Conservation (phyloP, 1,140 invertebrate genomes). For the Episyrphus balteatus region DNA sequence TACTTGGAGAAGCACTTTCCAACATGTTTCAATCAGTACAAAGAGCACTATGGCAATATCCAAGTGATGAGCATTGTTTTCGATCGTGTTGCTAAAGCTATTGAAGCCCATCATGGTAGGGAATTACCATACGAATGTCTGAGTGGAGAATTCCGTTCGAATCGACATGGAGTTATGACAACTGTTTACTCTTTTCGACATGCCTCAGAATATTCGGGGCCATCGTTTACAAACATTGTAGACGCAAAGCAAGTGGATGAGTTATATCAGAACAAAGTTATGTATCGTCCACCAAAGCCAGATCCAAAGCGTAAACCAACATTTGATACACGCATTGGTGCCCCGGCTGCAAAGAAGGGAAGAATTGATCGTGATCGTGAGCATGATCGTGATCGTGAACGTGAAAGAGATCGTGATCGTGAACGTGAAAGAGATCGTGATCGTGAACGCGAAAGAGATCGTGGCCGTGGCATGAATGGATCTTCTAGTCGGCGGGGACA, state of each 20-base stretch:
- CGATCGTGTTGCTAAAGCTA: constrained; percentile 18
- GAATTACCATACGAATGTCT: constrained; percentile 19
- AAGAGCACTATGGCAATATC: constrained; percentile 1
- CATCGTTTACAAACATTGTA: constrained; percentile 24
- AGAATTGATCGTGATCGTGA: too few relatives aligned
- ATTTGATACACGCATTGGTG: neutral
- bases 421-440: too few relatives aligned
- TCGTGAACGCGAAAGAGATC: too few relatives aligned
- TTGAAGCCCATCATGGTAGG: constrained; percentile 28
- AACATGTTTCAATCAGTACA: constrained; percentile 21
- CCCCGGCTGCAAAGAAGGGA: too few relatives aligned
- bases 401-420: too few relatives aligned
- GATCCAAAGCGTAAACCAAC: neutral
- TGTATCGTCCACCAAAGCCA: neutral
- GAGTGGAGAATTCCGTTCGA: constrained; percentile 15
- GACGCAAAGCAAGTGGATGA: constrained; percentile 20
- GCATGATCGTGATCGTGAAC: too few relatives aligned
- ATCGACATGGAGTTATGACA: constrained; percentile 12
- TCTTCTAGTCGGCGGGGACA: too few relatives aligned
- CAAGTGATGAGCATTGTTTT: constrained; percentile 22
- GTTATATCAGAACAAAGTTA: constrained; percentile 9
- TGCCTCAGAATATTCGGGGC: constrained; percentile 22
- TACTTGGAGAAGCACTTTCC: constrained; percentile 32
- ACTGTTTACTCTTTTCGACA: constrained; percentile 20
- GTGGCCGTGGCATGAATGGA: too few relatives aligned